Conservation (phyloP, 1,140 invertebrate genomes). For the Drosophila oshimai region DNA sequence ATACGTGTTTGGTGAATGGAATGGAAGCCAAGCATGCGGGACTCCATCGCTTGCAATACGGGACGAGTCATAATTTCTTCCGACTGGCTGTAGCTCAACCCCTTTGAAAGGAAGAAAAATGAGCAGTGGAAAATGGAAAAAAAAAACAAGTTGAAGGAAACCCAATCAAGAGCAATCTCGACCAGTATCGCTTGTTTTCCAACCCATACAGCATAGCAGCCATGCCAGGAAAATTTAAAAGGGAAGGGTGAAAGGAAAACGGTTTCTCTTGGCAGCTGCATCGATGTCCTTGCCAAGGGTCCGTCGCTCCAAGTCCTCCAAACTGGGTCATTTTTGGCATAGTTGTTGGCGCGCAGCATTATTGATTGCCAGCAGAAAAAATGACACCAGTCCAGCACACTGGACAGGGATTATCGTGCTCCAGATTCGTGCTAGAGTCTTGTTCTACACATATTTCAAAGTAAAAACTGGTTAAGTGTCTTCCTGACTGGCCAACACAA, state of each 20-base stretch:
- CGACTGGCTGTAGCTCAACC: neutral
- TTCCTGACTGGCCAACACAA: neutral
- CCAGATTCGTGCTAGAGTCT: conserved; percentile 4
- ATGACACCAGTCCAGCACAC: conserved; percentile 10
- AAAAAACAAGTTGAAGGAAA: neutral
- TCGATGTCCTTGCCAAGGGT: conserved; percentile 37
- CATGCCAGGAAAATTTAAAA: conserved; percentile 20
- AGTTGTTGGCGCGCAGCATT: conserved; percentile 40
- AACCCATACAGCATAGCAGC: conserved; percentile 4
- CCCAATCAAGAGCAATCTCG: conserved; percentile 29
- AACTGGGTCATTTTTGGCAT: conserved; percentile 72
- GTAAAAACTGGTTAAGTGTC: neutral
- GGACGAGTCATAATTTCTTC: conserved; percentile 21
- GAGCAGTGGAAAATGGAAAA: neutral
- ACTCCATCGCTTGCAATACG: conserved; percentile 26
- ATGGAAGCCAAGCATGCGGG: neutral
- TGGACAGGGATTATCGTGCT: conserved; percentile 23
- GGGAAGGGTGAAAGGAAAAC: conserved; percentile 5
- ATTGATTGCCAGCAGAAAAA: conserved; percentile 56
- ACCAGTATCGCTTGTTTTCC: conserved; percentile 16
- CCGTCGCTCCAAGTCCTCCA: conserved; percentile 23
- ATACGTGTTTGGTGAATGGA: conserved; percentile 25
- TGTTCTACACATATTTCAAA: conserved; percentile 1
- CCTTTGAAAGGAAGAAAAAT: conserved; percentile 16
- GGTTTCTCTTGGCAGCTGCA: conserved; percentile 55